Evolutionary conservation across 2,113 vertebrate genomes (phyloP).

Genomic region (Haliaeetus leucogaster): DNA sequence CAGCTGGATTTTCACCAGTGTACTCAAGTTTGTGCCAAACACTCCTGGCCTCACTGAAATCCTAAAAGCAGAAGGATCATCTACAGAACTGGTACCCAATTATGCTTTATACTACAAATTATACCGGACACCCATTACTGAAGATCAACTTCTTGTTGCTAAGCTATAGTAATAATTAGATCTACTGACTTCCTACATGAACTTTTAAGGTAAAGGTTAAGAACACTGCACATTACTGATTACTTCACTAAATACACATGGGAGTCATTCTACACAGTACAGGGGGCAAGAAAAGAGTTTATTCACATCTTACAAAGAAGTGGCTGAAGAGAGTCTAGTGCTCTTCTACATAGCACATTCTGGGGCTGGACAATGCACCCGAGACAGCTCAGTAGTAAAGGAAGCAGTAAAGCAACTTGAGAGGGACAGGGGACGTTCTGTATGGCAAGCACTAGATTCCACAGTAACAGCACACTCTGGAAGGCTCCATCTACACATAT

Average conservation of each 20-base stretch:
- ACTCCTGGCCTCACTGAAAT: background rate
- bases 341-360: background rate
- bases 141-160: background rate
- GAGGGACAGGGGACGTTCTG: background rate
- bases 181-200: background rate
- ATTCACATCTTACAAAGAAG: background rate
- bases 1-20: background rate
- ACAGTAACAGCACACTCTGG: background rate
- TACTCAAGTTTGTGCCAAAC: background rate
- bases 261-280: background rate
- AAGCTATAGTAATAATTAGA: background rate
- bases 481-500: background rate
- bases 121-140: background rate
- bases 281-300: background rate
- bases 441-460: background rate
- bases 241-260: background rate
- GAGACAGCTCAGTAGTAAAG: background rate
- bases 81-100: background rate
- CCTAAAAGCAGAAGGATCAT: background rate
- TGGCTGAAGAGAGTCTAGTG: background rate
- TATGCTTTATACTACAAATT: background rate
- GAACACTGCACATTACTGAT: background rate
- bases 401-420: background rate
- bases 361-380: background rate
- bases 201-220: background rate